Evolutionary conservation across 2,888 invertebrate species (phyloP).

Genomic region (Caenorhabditis sulstoni): DNA sequence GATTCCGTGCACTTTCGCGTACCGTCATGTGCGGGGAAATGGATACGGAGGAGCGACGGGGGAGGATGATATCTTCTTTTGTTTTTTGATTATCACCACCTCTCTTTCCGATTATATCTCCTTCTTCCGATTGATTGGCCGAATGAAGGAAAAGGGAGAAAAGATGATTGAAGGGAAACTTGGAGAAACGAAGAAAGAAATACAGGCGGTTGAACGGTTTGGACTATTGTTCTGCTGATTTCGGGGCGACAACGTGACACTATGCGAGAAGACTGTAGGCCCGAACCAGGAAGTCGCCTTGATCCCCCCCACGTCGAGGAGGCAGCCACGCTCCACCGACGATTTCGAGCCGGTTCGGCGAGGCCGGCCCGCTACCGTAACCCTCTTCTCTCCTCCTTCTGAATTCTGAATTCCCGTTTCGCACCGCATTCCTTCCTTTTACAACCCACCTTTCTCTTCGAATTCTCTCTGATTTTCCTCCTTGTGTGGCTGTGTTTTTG

Average conservation of each 20-base stretch:
- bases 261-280: no score
- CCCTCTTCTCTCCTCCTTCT: no score
- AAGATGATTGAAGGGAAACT: constrained; percentile 4
- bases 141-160: constrained; percentile 17
- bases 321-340: no score
- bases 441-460: neutral
- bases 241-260: constrained; percentile 35
- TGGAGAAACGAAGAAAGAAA: constrained; percentile 6
- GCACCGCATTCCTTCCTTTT: constrained; percentile 7
- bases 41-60: constrained; percentile 18
- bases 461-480: neutral
- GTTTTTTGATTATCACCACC: constrained; percentile 26
- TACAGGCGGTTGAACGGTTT: constrained; percentile 35
- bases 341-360: no score
- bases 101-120: no score
- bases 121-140: constrained; percentile 22
- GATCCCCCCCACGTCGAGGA: no score
- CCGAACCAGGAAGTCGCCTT: no score
- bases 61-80: constrained; percentile 28
- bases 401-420: constrained; percentile 2
- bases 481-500: neutral
- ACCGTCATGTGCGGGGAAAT: constrained; percentile 29
- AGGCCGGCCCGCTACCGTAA: no score
- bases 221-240: constrained; percentile 16
- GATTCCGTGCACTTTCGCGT: constrained; percentile 46